Conservation (phyloP, 2,888 invertebrate genomes). For the Brachyptera risi region DNA sequence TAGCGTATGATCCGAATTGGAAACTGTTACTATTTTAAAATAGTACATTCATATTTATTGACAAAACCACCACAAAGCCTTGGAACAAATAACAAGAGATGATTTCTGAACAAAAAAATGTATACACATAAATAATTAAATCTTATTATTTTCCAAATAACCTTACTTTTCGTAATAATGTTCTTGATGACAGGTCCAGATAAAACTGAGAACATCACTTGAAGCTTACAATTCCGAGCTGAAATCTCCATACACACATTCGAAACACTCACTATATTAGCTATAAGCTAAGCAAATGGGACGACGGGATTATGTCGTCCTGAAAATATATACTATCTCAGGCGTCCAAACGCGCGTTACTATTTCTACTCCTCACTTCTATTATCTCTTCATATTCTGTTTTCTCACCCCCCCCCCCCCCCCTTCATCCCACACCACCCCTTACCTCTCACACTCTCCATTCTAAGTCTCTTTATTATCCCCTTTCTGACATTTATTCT, state of each 20-base stretch:
- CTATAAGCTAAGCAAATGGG: slow-evolving; percentile 32
- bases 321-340: slow-evolving; percentile 28
- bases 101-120: too few species aligned
- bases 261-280: slow-evolving; percentile 27
- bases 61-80: too few species aligned
- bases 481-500: slow-evolving; percentile 9
- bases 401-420: background rate
- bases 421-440: background rate
- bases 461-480: slow-evolving; percentile 4
- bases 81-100: too few species aligned
- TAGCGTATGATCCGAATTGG: too few species aligned
- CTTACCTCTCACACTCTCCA: background rate
- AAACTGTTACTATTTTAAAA: too few species aligned
- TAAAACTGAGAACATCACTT: too few species aligned
- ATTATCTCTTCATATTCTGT: slow-evolving; percentile 2
- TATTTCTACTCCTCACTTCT: too few species aligned
- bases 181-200: background rate
- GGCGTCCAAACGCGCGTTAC: slow-evolving; percentile 30
- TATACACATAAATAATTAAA: too few species aligned
- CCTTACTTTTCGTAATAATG: too few species aligned
- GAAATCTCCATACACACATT: slow-evolving; percentile 18
- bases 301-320: slow-evolving; percentile 31
- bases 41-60: too few species aligned
- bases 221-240: too few species aligned
- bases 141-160: too few species aligned